Base-by-base conservation (phyloP, 2,888 invertebrate genomes). In the Pristionchus entomophagus region DNA sequence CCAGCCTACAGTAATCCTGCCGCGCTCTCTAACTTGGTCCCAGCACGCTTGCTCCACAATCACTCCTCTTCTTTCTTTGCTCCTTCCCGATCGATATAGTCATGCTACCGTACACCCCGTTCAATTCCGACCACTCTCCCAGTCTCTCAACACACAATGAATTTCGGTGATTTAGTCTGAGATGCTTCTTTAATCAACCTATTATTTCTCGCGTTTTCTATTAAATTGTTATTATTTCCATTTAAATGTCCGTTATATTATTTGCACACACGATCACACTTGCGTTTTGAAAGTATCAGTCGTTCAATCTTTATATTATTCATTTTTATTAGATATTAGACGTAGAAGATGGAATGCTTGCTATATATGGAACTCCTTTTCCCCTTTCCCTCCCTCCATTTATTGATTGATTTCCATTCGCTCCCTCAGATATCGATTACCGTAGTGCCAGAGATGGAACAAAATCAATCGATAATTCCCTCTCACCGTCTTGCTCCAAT, bases 281-380 rank as follows among this genome's bases (percentile, higher is more conserved):
- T 62, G 38, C 69, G 38, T 69, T 69, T 69, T 38, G 38, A 35
- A 19, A 69, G 69, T 69, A 69, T 41, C 69, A 69, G 69, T 38
- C 69, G 69, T 69, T 69, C 69, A 69, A 69, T 32, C 69, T 69
- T 69, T 41, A 69, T 69, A 69, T 69, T 69, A 69, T 38, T 38
- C 35, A 69, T 69, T 69, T 56, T 69, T 69, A 69, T 69, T n/a
- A 69, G 69, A 4, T 69, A 69, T 69, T 69, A 69, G 69, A 69
- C 5, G 69, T 69, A 69, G n/a, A n/a, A n/a, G 69, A 69, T 69
- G 69, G 35, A 69, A 38, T n/a, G 38, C 38, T 69, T 69, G 69
- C 35, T 69, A 69, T 69, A 69, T 69, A 69, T 69, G 69, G 32
- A 69, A 65, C 17, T 38, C 35, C 65, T 56, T 22, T 56, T 22